phyloP scores from a whole-genome alignment of 2,888 invertebrate genomes.

The Yponomeuta malinellus region DNA sequence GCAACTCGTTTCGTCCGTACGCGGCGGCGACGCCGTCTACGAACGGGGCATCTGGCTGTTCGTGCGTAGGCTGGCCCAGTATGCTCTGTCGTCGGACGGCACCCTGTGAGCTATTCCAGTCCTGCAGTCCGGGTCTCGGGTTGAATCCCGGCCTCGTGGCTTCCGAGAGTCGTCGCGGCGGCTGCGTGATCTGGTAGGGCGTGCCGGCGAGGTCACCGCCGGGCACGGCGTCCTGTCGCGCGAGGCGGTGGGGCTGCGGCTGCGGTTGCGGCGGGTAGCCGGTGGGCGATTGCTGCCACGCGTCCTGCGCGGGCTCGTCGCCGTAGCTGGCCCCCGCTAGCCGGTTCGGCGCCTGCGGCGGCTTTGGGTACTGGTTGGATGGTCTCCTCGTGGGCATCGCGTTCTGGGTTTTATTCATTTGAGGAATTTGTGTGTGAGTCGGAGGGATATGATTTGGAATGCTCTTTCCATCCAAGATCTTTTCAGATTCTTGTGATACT shows the following conservation, averaged over 20 bases:
- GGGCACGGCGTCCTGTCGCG: slow-evolving; percentile 24
- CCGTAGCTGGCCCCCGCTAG: slow-evolving; percentile 49
- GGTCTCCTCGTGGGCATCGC: slow-evolving; percentile 62
- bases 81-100: slow-evolving; percentile 55
- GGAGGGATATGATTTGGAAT: slow-evolving; percentile 75
- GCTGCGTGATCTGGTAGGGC: slow-evolving; percentile 43
- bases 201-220: slow-evolving; percentile 51
- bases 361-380: slow-evolving; percentile 55
- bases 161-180: slow-evolving; percentile 52
- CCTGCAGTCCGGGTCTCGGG: slow-evolving; percentile 50
- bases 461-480: slow-evolving; percentile 71
- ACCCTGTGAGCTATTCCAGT: slow-evolving; percentile 50
- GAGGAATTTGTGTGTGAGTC: slow-evolving; percentile 67
- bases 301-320: slow-evolving; percentile 51
- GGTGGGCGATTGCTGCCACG: slow-evolving; percentile 38
- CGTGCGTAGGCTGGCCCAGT: slow-evolving; percentile 53
- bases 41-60: slow-evolving; percentile 45
- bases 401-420: slow-evolving; percentile 54
- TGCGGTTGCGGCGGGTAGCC: slow-evolving; percentile 36
- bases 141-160: slow-evolving; percentile 46
- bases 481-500: slow-evolving; percentile 66
- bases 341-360: slow-evolving; percentile 49
- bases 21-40: slow-evolving; percentile 42
- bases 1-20: slow-evolving; percentile 52
- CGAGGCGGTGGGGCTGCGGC: slow-evolving; percentile 31